Conservation (phyloP, 2,113 vertebrate genomes). For the Rana temporaria region DNA sequence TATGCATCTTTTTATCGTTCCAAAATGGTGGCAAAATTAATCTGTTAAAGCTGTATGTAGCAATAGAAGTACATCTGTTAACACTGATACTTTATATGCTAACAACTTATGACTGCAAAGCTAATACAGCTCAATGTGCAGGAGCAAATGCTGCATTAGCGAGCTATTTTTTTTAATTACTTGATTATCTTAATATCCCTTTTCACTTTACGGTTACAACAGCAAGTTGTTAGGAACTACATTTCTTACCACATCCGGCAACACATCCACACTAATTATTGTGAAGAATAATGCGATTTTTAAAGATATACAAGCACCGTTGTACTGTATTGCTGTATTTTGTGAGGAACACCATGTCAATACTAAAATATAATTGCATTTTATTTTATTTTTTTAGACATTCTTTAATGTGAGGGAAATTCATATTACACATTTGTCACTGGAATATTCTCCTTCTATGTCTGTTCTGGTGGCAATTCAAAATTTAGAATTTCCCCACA, state of each 20-base stretch:
- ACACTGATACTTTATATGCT: slow-evolving; percentile 45
- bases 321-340: too few relatives aligned
- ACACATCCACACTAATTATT: neutral
- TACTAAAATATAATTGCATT: too few relatives aligned
- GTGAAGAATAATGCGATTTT: neutral
- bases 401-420: too few relatives aligned
- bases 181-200: slow-evolving; percentile 48
- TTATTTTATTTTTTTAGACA: too few relatives aligned
- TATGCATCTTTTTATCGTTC: slow-evolving; percentile 41
- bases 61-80: slow-evolving; percentile 48
- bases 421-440: too few relatives aligned
- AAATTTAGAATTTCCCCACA: too few relatives aligned
- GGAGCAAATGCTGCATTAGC: slow-evolving; percentile 46
- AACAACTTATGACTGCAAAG: slow-evolving; percentile 46
- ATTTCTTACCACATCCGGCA: neutral
- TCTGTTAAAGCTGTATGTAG: slow-evolving; percentile 41
- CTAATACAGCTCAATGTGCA: slow-evolving; percentile 41
- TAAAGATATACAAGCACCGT: neutral
- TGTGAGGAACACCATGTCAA: too few relatives aligned
- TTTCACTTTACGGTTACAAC: slow-evolving; percentile 27
- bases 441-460: too few relatives aligned
- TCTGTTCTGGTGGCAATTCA: too few relatives aligned
- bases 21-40: slow-evolving; percentile 48
- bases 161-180: slow-evolving; percentile 47
- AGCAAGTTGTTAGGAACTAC: slow-evolving; percentile 7